Conservation (phyloP, 1,140 invertebrate species). For the Brachionus angularis region DNA sequence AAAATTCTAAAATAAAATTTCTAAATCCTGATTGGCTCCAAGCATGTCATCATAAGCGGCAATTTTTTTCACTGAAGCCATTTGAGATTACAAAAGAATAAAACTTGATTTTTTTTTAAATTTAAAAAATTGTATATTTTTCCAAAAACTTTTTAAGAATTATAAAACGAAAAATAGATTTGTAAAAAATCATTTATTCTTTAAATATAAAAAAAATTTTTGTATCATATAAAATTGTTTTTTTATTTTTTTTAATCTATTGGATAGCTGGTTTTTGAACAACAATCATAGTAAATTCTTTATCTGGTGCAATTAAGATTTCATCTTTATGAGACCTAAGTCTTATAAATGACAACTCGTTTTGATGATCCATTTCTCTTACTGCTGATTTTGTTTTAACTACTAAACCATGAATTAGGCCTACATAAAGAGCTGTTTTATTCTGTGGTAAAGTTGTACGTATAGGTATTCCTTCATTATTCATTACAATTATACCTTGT, state of each 20-base stretch:
- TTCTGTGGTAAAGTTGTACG: slow-evolving; percentile 16
- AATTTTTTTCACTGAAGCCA: slow-evolving; percentile 1
- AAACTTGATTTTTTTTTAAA: background rate
- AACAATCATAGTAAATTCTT: slow-evolving; percentile 39
- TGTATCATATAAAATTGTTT: no score
- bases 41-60: background rate
- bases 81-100: slow-evolving; percentile 27
- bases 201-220: no score
- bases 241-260: no score
- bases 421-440: background rate
- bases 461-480: slow-evolving; percentile 66
- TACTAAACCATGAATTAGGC: slow-evolving; percentile 6
- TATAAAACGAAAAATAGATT: background rate
- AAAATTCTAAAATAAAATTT: slow-evolving; percentile 35
- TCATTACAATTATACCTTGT: slow-evolving; percentile 89
- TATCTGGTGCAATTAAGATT: slow-evolving; percentile 86
- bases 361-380: slow-evolving; percentile 88
- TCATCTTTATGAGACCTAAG: slow-evolving; percentile 94
- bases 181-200: background rate
- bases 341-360: slow-evolving; percentile 90
- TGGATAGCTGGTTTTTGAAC: slow-evolving; percentile 35
- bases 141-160: background rate
- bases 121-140: slow-evolving; percentile 17
- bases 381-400: slow-evolving; percentile 80
- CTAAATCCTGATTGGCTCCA: slow-evolving; percentile 17